These are phyloP conservation scores for Cosmia trapezina DNA, from an alignment of 2,888 invertebrate species.

Conservation along the genomic window DNA sequence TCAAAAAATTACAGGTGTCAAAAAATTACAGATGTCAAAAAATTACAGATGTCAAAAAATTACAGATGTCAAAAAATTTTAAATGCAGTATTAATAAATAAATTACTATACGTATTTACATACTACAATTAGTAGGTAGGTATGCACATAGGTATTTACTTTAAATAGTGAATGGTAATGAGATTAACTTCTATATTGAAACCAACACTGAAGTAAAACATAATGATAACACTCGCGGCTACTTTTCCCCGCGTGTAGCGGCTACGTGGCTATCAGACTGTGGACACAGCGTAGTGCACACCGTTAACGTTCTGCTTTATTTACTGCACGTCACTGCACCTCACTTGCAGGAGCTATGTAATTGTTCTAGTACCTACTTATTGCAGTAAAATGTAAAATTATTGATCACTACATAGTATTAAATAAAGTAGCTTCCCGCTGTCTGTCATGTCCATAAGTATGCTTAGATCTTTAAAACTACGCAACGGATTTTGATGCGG, in stretches of 20 bases:
- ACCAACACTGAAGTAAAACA: conserved; percentile 16
- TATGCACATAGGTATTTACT: conserved; percentile 6
- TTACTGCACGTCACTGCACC: conserved; percentile 68
- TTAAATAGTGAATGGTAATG: background rate
- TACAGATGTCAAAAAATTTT: no score
- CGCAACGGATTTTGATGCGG: no score
- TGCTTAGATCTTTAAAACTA: no score
- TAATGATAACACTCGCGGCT: conserved; percentile 56
- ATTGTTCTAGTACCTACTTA: background rate
- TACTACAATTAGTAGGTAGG: background rate
- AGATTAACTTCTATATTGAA: conserved; percentile 12
- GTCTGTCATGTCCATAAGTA: no score
- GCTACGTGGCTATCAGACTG: conserved; percentile 72
- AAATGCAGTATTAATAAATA: no score
- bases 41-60: no score
- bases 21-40: no score
- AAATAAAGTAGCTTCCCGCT: no score
- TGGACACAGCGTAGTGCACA: conserved; percentile 80
- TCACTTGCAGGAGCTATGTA: conserved; percentile 19
- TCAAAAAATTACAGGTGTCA: no score
- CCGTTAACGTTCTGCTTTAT: conserved; percentile 85
- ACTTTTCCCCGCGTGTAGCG: conserved; percentile 74
- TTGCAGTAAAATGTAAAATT: background rate
- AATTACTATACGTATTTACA: no score
- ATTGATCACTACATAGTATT: no score